Base-by-base conservation (phyloP, 1,140 invertebrate species). In the Oryzaephilus surinamensis region DNA sequence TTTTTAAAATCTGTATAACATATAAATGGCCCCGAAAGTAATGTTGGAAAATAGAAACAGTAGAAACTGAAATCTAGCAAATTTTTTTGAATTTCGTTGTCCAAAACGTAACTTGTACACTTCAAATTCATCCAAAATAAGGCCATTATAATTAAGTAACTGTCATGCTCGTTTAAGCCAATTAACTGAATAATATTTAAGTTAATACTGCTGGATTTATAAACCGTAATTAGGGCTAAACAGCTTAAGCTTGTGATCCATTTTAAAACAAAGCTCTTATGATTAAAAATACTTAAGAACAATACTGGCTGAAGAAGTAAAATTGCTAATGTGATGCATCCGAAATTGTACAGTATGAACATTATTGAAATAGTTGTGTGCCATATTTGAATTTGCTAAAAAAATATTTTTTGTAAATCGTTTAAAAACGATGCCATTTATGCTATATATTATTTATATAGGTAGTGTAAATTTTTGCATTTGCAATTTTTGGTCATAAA, bases 21-120 rank as follows among this genome's bases (percentile, higher is more conserved):
- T 43, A 92, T 72, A 32, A 90, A 66, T 14, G 88, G 88, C 28
- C 88, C 88, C 44, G 76, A 71, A 48, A 82, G 80, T 26, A 85
- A 69, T 6, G 78, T 67, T 16, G 88, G 88, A 24, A 90, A 71
- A 61, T 93, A 92, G 43, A 90, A 72, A 41, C 74, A 74, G 55
- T 91, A 92, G 18, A 76, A 71, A 13, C 81, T 51, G 43, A 72
- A 69, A 15, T 74, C 50, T 32, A 14, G 11, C 27, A 29, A 32
- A 20, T 27, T 12, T 37, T 39, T 17, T 42, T 24, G 27, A 35
- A 19, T 19, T 18, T 48, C 11, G 6, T 34, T 31, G 31, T 51
- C 55, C 11, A 60, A 42, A 41, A 28, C 51, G 41, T 43, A 61
- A 41, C 54, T 55, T 23, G 53, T 47, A 35, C 54, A 54, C 42